phyloP scores from a whole-genome alignment of 2,113 vertebrate genomes.

The Tretioscincus oriximinensis region DNA sequence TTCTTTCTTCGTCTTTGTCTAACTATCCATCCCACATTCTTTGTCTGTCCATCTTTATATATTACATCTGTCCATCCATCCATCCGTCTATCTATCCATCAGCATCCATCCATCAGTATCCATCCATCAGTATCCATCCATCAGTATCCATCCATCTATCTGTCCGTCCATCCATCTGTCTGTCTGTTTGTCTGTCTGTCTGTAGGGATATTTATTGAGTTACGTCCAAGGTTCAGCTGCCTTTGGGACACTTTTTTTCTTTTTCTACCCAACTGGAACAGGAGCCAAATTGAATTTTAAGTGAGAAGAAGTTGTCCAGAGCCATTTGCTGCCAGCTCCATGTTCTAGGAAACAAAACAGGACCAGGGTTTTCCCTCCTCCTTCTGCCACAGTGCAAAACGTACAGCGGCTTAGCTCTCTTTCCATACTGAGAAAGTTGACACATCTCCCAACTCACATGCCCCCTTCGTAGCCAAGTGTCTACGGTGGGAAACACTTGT shows the following conservation, averaged over 20 bases:
- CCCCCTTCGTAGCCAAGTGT: neutral
- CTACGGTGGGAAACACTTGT: neutral
- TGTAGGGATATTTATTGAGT: neutral
- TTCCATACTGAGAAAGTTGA: no score
- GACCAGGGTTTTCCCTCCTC: conserved; percentile 6
- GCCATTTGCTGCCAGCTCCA: neutral
- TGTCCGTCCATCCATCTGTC: no score
- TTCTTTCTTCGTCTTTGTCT: no score
- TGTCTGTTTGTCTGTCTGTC: no score
- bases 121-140: no score
- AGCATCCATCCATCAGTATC: no score
- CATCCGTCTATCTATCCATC: no score
- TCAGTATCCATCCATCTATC: no score
- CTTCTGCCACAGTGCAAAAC: neutral
- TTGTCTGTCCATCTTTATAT: no score
- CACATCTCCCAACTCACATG: no score
- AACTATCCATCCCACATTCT: no score
- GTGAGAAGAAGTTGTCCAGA: neutral
- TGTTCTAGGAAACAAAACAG: conserved; percentile 14
- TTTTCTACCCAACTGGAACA: neutral
- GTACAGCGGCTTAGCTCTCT: conserved; percentile 20
- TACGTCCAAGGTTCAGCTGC: neutral
- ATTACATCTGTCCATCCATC: no score
- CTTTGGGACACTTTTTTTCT: neutral
- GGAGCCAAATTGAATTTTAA: neutral